These are phyloP conservation scores for Scophthalmus maximus DNA, from an alignment of 2,113 vertebrate species.

Conservation along the genomic window DNA sequence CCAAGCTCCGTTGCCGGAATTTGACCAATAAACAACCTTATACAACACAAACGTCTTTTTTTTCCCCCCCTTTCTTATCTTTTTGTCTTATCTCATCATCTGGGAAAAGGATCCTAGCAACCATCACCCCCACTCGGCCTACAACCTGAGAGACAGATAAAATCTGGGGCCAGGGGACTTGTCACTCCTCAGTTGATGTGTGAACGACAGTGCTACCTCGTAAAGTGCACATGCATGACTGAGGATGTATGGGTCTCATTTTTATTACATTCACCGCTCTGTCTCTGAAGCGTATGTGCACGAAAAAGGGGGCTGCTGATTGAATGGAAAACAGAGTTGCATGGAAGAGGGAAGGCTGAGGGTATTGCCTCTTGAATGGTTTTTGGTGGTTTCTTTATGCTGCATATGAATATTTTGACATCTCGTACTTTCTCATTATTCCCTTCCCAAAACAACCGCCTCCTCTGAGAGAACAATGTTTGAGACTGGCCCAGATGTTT, in stretches of 20 bases:
- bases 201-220: constrained; percentile 59
- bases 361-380: constrained; percentile 8
- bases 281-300: constrained; percentile 45
- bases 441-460: constrained; percentile 23
- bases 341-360: not conserved
- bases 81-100: constrained; percentile 69
- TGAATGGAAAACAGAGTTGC: constrained; percentile 63
- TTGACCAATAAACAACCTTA: constrained; percentile 50
- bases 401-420: constrained; percentile 30
- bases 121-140: constrained; percentile 31
- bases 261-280: constrained; percentile 71
- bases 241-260: constrained; percentile 75
- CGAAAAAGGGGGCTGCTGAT: constrained; percentile 43
- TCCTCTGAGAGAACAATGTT: not conserved
- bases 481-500: constrained; percentile 5
- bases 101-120: constrained; percentile 52
- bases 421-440: constrained; percentile 24
- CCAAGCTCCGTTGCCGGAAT: constrained; percentile 30
- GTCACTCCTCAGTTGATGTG: constrained; percentile 68
- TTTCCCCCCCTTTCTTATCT: constrained; percentile 23
- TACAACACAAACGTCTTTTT: constrained; percentile 1
- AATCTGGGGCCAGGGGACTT: constrained; percentile 55
- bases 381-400: constrained; percentile 25
- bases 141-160: constrained; percentile 68
- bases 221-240: constrained; percentile 75